phyloP scores from a whole-genome alignment of 2,113 vertebrate species.

The Onychorhynchus coronatus region DNA sequence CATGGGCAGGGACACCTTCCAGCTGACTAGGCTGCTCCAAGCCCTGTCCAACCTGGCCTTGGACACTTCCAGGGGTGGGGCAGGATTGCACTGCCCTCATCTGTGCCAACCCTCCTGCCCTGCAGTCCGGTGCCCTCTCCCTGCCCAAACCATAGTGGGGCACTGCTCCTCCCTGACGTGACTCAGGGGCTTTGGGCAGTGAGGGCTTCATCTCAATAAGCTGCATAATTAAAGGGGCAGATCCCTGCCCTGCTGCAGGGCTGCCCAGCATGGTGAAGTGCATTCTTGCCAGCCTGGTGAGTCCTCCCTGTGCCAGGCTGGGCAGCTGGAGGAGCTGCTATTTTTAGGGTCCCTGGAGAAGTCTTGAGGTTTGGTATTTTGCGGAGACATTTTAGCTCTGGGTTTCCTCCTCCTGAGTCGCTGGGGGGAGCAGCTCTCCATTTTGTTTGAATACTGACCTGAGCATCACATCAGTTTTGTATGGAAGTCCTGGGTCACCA shows the following conservation, averaged over 20 bases:
- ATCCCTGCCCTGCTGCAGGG: background rate
- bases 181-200: background rate
- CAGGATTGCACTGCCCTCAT: background rate
- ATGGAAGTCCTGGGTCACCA: background rate
- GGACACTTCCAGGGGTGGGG: background rate
- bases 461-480: background rate
- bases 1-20: background rate
- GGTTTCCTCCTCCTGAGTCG: background rate
- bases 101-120: background rate
- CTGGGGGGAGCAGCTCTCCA: background rate
- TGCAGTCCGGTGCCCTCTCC: background rate
- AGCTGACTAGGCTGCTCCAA: background rate
- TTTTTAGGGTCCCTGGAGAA: background rate
- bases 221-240: background rate
- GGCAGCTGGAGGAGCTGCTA: background rate
- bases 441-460: background rate
- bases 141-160: rapidly evolving
- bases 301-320: background rate
- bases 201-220: background rate
- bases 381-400: background rate
- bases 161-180: background rate
- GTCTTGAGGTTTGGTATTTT: background rate
- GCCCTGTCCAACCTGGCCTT: background rate
- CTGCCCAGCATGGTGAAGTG: background rate
- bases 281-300: background rate